Evolutionary conservation across 1,140 invertebrate genomes (phyloP).

Genomic region (Notospermus geniculatus): DNA sequence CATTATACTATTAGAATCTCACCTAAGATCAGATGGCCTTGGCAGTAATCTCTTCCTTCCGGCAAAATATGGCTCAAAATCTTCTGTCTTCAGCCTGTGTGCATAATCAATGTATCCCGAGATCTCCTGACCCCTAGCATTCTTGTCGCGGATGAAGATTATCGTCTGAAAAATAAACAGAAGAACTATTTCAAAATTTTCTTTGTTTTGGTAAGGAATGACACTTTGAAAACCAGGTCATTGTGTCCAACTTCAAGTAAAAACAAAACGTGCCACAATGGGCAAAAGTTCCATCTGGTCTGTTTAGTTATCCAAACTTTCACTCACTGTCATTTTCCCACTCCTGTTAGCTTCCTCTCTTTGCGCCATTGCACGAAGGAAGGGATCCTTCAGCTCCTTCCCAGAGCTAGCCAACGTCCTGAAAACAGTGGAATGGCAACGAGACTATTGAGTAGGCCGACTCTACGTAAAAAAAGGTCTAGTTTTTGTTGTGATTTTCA

Average conservation of each 20-base stretch:
- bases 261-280: too few species aligned
- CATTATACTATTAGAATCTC: constrained; percentile 12
- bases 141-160: constrained; percentile 68
- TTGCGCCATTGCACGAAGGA: constrained; percentile 65
- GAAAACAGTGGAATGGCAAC: too few species aligned
- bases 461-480: too few species aligned
- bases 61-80: constrained; percentile 71
- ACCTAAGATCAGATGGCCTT: constrained; percentile 67
- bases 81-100: constrained; percentile 67
- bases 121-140: constrained; percentile 67
- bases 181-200: background rate
- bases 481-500: too few species aligned
- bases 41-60: constrained; percentile 65
- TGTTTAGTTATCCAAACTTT: too few species aligned
- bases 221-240: background rate
- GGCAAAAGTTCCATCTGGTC: too few species aligned
- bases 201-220: background rate
- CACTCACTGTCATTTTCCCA: constrained; percentile 61
- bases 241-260: too few species aligned
- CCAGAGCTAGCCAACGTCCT: constrained; percentile 54
- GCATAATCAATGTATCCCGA: constrained; percentile 77
- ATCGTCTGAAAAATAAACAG: constrained; percentile 60
- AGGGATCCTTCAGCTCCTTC: constrained; percentile 59
- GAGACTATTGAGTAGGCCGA: too few species aligned
- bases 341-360: constrained; percentile 69